Conservation (phyloP, 2,113 vertebrate genomes). For the Tichodroma muraria region DNA sequence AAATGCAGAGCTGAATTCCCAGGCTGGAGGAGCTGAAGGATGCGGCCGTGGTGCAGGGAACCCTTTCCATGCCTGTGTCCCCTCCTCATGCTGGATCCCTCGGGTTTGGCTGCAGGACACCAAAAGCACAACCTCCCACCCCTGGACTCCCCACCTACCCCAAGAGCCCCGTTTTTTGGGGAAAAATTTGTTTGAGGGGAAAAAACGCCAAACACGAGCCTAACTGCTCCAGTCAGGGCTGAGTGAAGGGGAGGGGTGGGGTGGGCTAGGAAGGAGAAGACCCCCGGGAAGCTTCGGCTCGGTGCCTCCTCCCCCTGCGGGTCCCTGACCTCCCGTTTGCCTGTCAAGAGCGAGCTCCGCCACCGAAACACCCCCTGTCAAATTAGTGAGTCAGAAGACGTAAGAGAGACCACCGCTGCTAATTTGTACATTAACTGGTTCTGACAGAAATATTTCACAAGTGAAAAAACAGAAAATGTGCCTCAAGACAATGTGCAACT, state of each 20-base stretch:
- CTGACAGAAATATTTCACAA: conserved; percentile 86
- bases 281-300: background rate
- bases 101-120: background rate
- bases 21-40: background rate
- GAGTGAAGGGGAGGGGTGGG: fast-evolving
- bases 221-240: background rate
- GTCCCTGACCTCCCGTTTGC: conserved; percentile 80
- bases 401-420: conserved; percentile 80
- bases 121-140: background rate
- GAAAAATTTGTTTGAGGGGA: too few species aligned
- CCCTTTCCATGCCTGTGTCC: background rate
- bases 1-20: background rate
- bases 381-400: conserved; percentile 83
- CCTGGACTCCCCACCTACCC: fast-evolving
- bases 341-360: conserved; percentile 71
- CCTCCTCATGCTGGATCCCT: background rate
- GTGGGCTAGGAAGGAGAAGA: background rate
- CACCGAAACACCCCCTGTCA: conserved; percentile 83
- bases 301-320: conserved; percentile 39
- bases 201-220: background rate
- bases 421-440: conserved; percentile 94
- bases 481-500: conserved; percentile 55
- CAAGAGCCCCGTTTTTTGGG: background rate
- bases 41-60: fast-evolving
- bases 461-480: conserved; percentile 71